phyloP scores from a whole-genome alignment of 2,888 invertebrate genomes.

The Pheosia tremula region DNA sequence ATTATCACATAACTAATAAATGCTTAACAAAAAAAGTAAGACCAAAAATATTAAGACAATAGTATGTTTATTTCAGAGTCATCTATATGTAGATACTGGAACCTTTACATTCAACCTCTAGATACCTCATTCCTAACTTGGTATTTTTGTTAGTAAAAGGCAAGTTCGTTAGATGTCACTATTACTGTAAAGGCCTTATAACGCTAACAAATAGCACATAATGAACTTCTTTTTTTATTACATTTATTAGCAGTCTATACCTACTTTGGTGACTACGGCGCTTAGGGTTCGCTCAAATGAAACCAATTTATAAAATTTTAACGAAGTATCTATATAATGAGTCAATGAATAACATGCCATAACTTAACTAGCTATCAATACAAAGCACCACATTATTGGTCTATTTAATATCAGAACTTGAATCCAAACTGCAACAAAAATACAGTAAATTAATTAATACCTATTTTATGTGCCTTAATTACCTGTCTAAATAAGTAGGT shows the following conservation, averaged over 20 bases:
- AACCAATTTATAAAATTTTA: not conserved
- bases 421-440: constrained; percentile 66
- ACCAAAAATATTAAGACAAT: not conserved
- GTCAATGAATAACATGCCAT: not conserved
- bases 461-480: too few species aligned
- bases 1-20: too few species aligned
- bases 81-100: not conserved
- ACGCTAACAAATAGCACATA: too few species aligned
- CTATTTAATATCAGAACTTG: constrained; percentile 48
- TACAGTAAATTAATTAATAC: too few species aligned
- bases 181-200: not conserved
- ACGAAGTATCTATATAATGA: constrained; percentile 13
- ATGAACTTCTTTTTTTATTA: too few species aligned
- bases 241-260: too few species aligned
- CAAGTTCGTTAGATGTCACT: not conserved
- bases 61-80: not conserved
- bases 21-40: too few species aligned
- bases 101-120: not conserved
- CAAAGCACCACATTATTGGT: constrained; percentile 37
- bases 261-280: too few species aligned
- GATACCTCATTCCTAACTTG: too few species aligned
- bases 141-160: not conserved
- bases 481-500: too few species aligned
- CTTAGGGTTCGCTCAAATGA: too few species aligned
- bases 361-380: not conserved